Evolutionary conservation across 2,113 vertebrate species (phyloP).

Genomic region (Dipodomys stephensi): DNA sequence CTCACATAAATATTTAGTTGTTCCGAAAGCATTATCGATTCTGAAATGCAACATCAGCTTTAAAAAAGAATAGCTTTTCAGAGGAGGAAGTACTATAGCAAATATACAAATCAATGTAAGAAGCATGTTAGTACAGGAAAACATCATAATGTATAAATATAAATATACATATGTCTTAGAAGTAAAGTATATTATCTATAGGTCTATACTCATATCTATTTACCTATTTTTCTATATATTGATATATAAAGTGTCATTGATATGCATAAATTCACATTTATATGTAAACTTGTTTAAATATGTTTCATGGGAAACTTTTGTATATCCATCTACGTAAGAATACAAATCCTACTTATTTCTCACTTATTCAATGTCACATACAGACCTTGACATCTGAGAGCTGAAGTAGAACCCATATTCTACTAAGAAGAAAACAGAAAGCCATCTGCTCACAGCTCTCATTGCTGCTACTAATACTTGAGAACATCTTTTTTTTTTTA

Average conservation of each 20-base stretch:
- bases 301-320: not conserved
- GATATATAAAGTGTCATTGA: not conserved
- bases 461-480: conserved; percentile 26
- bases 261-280: not conserved
- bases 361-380: not conserved
- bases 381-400: not conserved
- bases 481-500: not conserved
- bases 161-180: not conserved
- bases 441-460: not conserved
- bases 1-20: not conserved
- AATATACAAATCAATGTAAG: not conserved
- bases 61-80: not conserved
- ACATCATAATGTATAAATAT: not conserved
- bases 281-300: not conserved
- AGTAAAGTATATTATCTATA: not conserved
- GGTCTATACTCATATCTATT: not conserved
- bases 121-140: not conserved
- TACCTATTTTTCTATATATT: not conserved
- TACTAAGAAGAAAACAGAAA: conserved; percentile 19
- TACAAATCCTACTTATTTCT: not conserved
- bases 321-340: not conserved
- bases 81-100: not conserved
- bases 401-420: not conserved
- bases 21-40: not conserved
- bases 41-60: not conserved